phyloP scores from a whole-genome alignment of 1,140 invertebrate species.

The Aphelenchoides fujianensis region DNA sequence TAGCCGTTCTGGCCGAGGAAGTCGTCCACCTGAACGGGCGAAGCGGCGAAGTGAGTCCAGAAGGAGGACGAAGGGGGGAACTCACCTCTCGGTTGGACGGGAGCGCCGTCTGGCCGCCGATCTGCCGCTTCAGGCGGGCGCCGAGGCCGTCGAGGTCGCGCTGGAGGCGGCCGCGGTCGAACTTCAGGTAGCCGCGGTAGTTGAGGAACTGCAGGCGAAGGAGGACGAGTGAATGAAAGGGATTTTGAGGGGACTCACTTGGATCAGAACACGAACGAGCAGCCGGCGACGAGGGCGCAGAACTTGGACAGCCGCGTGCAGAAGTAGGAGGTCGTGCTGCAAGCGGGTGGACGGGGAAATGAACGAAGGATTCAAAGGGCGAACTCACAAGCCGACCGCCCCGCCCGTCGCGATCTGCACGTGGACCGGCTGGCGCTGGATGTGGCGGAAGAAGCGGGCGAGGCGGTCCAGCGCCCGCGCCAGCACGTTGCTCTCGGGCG shows the following conservation, averaged over 20 bases:
- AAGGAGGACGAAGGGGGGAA: constrained; percentile 20
- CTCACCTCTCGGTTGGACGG: constrained; percentile 35
- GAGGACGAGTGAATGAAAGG: neutral
- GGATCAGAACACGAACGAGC: constrained; percentile 30
- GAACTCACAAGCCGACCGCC: constrained; percentile 28
- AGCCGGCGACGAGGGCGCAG: constrained; percentile 24
- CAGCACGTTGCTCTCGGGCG: constrained; percentile 2
- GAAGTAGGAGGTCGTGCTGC: constrained; percentile 37
- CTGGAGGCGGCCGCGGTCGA: constrained; percentile 38
- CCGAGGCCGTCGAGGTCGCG: constrained; percentile 34
- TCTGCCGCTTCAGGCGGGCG: constrained; percentile 18
- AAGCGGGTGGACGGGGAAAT: constrained; percentile 21
- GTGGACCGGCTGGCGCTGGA: constrained; percentile 22
- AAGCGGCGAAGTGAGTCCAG: constrained; percentile 19
- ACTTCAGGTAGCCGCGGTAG: constrained; percentile 42
- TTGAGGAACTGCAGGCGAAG: constrained; percentile 47
- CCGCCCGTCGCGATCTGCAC: constrained; percentile 29
- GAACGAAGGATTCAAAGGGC: neutral
- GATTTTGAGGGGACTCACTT: constrained; percentile 10
- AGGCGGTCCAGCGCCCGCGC: constrained; percentile 32
- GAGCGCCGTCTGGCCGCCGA: constrained; percentile 24
- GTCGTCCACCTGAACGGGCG: constrained; percentile 32
- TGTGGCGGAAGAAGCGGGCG: constrained; percentile 30
- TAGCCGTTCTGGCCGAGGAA: constrained; percentile 34
- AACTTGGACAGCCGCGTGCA: constrained; percentile 31